Conservation (phyloP, 2,888 invertebrate genomes). For the Exocentrus adspersus region DNA sequence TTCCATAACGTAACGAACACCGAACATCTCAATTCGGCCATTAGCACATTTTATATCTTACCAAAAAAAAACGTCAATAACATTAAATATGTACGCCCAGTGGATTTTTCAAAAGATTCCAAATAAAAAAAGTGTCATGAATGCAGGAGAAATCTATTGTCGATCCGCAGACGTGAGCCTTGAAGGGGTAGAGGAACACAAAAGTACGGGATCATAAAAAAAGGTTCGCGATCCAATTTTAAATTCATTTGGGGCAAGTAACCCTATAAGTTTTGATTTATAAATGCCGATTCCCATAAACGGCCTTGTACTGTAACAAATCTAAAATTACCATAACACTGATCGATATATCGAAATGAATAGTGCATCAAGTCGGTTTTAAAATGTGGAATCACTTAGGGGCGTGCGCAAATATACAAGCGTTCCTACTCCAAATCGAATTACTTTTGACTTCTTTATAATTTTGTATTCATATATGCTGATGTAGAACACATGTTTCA, state of each 20-base stretch:
- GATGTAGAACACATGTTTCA: conserved; percentile 52
- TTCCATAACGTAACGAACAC: conserved; percentile 33
- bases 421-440: conserved; percentile 55
- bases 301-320: conserved; percentile 60
- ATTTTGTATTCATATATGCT: conserved; percentile 58
- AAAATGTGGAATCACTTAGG: conserved; percentile 55
- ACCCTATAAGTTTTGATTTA: conserved; percentile 48
- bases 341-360: conserved; percentile 57
- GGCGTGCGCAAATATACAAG: conserved; percentile 56
- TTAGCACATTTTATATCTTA: conserved; percentile 59
- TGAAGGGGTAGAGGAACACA: not conserved
- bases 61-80: conserved; percentile 13
- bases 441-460: conserved; percentile 56
- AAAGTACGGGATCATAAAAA: conserved; percentile 40
- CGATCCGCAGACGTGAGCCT: not conserved
- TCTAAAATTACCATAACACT: conserved; percentile 62
- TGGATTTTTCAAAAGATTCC: conserved; percentile 14
- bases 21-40: conserved; percentile 60
- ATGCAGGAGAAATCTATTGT: conserved; percentile 15
- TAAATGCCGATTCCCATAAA: conserved; percentile 58
- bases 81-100: conserved; percentile 28
- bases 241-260: conserved; percentile 61
- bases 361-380: conserved; percentile 54
- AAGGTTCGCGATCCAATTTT: conserved; percentile 58
- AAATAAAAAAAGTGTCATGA: conserved; percentile 9